phyloP scores from a whole-genome alignment of 2,797 vertebrate genomes.

The Ammospiza maritima region DNA sequence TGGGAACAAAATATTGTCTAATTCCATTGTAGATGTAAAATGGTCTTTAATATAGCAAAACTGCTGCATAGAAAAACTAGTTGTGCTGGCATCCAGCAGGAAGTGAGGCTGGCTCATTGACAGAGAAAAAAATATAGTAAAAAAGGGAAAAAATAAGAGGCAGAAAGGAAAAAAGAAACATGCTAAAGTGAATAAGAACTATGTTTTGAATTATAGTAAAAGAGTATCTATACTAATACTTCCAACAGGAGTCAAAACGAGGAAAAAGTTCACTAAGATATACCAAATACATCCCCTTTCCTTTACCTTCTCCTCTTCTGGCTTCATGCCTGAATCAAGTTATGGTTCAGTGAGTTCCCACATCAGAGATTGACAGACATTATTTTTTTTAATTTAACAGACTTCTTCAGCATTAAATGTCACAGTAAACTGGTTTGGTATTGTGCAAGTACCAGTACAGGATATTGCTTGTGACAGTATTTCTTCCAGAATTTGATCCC shows the following conservation, averaged over 20 bases:
- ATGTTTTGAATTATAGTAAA: neutral
- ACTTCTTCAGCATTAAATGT: neutral
- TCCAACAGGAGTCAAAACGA: neutral
- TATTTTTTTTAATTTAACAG: neutral
- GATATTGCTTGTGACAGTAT: neutral
- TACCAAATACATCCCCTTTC: neutral
- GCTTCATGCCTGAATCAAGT: neutral
- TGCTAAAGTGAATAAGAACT: neutral
- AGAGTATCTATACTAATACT: neutral
- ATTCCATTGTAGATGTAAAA: neutral
- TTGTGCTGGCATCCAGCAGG: neutral
- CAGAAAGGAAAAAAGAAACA: neutral
- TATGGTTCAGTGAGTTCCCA: neutral
- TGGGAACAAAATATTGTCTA: neutral
- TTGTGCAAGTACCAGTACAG: neutral
- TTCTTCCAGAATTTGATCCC: neutral
- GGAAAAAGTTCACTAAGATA: neutral
- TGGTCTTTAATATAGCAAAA: neutral
- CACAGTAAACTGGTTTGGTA: neutral
- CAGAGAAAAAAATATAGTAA: neutral
- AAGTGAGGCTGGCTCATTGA: neutral
- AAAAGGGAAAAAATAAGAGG: fast-evolving
- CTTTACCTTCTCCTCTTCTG: neutral
- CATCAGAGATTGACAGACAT: neutral
- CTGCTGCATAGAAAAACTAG: neutral